These are phyloP conservation scores for Lamellibrachia satsuma DNA, from an alignment of 2,888 invertebrate genomes.

Conservation along the genomic window DNA sequence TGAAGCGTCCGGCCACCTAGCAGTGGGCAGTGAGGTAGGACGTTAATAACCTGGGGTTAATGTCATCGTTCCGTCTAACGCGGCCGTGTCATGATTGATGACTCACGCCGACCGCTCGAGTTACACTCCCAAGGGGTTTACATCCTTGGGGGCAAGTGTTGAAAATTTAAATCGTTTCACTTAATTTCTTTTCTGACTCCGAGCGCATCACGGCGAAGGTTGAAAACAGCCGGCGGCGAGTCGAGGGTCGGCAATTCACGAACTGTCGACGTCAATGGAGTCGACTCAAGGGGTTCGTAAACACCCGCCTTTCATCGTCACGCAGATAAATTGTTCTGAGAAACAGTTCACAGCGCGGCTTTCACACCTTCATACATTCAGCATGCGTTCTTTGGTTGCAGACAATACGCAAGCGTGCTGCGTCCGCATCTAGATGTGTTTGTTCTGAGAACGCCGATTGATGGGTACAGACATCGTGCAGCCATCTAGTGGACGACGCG, in stretches of 20 bases:
- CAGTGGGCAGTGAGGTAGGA: not conserved
- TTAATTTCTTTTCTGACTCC: slow-evolving; percentile 9
- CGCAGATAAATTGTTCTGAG: not conserved
- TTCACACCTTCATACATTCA: not conserved
- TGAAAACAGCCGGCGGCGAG: not conserved
- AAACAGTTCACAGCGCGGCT: not conserved
- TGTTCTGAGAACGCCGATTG: not conserved
- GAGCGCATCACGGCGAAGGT: not conserved
- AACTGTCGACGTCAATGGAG: not conserved
- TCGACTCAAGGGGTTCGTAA: not conserved
- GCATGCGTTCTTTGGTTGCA: not conserved
- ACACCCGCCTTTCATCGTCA: not conserved
- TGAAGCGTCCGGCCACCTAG: not conserved
- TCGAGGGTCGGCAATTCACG: not conserved
- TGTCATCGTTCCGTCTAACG: slow-evolving; percentile 8
- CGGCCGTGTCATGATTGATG: not conserved
- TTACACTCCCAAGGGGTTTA: not conserved
- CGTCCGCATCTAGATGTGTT: not conserved
- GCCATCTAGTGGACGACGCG: not conserved
- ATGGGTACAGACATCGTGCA: not conserved
- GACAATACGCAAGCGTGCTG: not conserved
- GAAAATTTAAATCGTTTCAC: slow-evolving; percentile 17
- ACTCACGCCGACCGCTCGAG: not conserved
- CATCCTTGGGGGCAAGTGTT: slow-evolving; percentile 7
- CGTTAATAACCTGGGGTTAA: not conserved